Percentiles rank a stretch among this genome's conserved stretches.
phyloP scores from a whole-genome alignment of 2,797 vertebrate species.

The Atherinosoma microstoma region DNA sequence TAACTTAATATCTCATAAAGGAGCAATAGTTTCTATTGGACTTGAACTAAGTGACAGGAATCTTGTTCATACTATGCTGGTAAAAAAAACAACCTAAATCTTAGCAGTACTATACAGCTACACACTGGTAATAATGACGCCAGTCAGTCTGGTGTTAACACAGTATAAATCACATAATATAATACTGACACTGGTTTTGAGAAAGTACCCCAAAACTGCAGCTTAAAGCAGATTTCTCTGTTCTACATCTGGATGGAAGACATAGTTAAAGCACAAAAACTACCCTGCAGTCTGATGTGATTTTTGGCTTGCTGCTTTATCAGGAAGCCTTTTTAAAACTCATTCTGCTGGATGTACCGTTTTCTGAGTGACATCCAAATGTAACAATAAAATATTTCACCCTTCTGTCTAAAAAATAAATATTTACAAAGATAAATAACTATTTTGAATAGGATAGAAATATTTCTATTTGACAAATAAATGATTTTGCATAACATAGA shows the following conservation, averaged over 20 bases:
- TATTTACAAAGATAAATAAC: conserved; percentile 82
- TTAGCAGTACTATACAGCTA: conserved; percentile 28
- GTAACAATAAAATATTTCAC: conserved; percentile 59
- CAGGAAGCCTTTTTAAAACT: conserved; percentile 25
- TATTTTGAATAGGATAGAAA: conserved; percentile 65
- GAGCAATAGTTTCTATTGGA: conserved; percentile 22
- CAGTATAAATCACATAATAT: conserved; percentile 33
- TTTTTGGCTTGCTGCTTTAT: conserved; percentile 23
- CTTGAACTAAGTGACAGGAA: conserved; percentile 15
- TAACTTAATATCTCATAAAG: conserved; percentile 25
- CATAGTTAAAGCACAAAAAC: conserved; percentile 7
- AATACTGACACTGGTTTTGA: conserved; percentile 61
- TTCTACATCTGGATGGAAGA: conserved; percentile 39
- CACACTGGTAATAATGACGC: conserved; percentile 23
- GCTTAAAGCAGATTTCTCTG: conserved; percentile 28
- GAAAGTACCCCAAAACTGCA: conserved; percentile 20
- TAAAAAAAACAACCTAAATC: conserved; percentile 24
- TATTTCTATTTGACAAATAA: conserved; percentile 62
- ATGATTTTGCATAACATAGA: conserved; percentile 62
- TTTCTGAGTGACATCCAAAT: conserved; percentile 23
- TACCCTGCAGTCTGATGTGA: conserved; percentile 18
- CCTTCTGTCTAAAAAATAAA: conserved; percentile 67
- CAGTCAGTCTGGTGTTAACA: conserved; percentile 41
- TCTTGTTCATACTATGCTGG: conserved; percentile 33
- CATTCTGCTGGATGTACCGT: conserved; percentile 14